phyloP scores from a whole-genome alignment of 2,797 vertebrate species.

The Lacerta agilis region DNA sequence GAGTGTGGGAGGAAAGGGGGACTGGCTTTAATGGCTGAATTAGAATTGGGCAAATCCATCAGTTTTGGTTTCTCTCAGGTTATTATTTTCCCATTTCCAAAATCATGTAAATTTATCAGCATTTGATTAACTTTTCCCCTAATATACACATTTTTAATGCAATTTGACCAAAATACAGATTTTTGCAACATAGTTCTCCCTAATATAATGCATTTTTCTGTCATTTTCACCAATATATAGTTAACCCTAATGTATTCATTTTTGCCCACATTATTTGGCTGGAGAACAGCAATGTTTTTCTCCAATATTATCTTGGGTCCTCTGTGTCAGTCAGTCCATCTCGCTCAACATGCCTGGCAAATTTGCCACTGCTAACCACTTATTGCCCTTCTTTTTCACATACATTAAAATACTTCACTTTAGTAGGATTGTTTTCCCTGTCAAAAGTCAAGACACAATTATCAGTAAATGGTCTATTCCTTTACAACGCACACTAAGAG shows the following conservation, averaged over 20 bases:
- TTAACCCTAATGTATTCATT: too few species aligned
- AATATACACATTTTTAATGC: too few species aligned
- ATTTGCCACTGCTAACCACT: neutral
- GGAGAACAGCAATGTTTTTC: neutral
- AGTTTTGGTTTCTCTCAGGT: too few species aligned
- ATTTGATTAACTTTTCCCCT: too few species aligned
- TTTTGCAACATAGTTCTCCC: too few species aligned
- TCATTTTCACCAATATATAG: too few species aligned
- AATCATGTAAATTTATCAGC: too few species aligned
- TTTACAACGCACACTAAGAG: neutral
- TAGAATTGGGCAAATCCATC: neutral
- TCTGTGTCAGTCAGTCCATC: neutral
- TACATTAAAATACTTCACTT: neutral
- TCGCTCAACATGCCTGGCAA: neutral
- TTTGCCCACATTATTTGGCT: too few species aligned
- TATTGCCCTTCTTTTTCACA: neutral
- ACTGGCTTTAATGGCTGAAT: neutral
- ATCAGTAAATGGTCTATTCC: neutral
- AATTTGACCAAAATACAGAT: too few species aligned
- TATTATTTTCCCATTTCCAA: too few species aligned
- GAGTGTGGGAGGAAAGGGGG: too few species aligned
- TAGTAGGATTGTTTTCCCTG: neutral
- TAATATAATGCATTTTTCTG: too few species aligned
- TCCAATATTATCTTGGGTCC: neutral
- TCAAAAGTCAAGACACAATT: neutral